Evolutionary conservation across 2,113 vertebrate genomes (phyloP).

Genomic region (Saimiri boliviensis): DNA sequence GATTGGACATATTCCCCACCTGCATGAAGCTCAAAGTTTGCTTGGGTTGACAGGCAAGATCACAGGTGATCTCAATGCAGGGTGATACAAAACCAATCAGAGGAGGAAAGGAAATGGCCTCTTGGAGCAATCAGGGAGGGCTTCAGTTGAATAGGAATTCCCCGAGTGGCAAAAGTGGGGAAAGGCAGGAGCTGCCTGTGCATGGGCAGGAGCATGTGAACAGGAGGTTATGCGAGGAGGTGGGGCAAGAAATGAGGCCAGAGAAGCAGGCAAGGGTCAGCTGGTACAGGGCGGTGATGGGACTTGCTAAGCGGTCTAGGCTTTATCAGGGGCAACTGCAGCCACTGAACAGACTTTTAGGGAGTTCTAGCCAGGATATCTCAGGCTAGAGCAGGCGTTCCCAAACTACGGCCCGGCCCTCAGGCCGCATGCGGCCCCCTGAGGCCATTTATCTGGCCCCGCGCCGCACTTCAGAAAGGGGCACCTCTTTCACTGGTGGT

Average conservation of each 20-base stretch:
- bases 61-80: not conserved
- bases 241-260: not conserved
- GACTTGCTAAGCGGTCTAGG: not conserved
- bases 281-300: rapidly evolving
- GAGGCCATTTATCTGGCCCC: too few relatives aligned
- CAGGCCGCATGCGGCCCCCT: too few relatives aligned
- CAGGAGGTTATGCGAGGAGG: not conserved
- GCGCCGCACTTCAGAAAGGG: too few relatives aligned
- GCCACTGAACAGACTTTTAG: not conserved
- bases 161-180: not conserved
- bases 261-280: not conserved
- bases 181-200: not conserved
- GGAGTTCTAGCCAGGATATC: not conserved
- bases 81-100: not conserved
- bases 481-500: too few relatives aligned
- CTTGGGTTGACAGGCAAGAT: not conserved
- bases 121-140: not conserved
- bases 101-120: not conserved
- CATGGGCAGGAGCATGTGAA: not conserved
- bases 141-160: not conserved
- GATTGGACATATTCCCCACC: not conserved
- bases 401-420: too few relatives aligned
- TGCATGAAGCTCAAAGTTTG: not conserved
- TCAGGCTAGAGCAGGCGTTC: not conserved
- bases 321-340: not conserved